Percentiles rank a stretch among this genome's conserved stretches.
Conservation (phyloP, 2,888 invertebrate species). For the Drosophila melanosoma region DNA sequence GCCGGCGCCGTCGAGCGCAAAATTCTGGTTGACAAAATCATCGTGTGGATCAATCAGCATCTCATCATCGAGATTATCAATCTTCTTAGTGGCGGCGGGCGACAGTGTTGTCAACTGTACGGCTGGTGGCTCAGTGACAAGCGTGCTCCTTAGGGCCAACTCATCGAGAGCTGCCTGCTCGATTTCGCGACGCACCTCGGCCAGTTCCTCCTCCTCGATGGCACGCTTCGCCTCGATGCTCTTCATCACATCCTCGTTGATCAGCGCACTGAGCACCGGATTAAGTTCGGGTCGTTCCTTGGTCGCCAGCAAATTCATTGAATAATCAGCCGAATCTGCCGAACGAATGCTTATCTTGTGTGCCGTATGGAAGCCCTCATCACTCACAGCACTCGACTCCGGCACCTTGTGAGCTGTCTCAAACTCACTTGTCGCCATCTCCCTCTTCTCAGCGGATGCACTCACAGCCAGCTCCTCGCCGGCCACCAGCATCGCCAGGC, state of each 20-base stretch:
- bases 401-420: slow-evolving; percentile 90
- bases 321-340: slow-evolving; percentile 68
- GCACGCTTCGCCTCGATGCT: slow-evolving; percentile 85
- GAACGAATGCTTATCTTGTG: slow-evolving; percentile 78
- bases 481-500: slow-evolving; percentile 68
- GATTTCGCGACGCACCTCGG: slow-evolving; percentile 73
- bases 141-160: slow-evolving; percentile 23
- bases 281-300: slow-evolving; percentile 85
- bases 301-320: slow-evolving; percentile 83
- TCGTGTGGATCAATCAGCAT: slow-evolving; percentile 74
- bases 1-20: slow-evolving; percentile 88
- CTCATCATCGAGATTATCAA: slow-evolving; percentile 66
- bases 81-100: slow-evolving; percentile 59
- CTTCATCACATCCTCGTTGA: slow-evolving; percentile 86
- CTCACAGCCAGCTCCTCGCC: slow-evolving; percentile 43
- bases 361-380: slow-evolving; percentile 81
- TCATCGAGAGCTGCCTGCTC: slow-evolving; percentile 63
- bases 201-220: slow-evolving; percentile 81
- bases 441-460: slow-evolving; percentile 32
- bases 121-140: slow-evolving; percentile 59
- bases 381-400: slow-evolving; percentile 84
- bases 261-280: slow-evolving; percentile 84
- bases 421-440: slow-evolving; percentile 72
- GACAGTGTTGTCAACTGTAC: slow-evolving; percentile 75
- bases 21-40: slow-evolving; percentile 85